Percentiles rank a stretch among this genome's conserved stretches.
These are phyloP conservation scores for Oryzias curvinotus DNA, from an alignment of 2,113 vertebrate species.

Conservation along the genomic window DNA sequence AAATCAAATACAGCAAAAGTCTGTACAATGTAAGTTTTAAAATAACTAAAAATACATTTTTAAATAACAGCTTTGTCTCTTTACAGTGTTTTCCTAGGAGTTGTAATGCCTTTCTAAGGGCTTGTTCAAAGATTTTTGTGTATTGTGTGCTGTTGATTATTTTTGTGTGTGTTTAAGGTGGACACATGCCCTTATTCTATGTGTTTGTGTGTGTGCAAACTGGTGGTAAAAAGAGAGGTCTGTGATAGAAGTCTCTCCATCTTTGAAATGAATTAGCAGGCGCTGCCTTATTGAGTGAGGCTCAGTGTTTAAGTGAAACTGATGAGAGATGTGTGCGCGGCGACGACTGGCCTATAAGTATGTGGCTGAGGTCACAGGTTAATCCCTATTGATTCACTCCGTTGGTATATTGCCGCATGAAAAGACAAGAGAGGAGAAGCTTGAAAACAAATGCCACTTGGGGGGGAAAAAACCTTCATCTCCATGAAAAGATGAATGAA, in stretches of 20 bases:
- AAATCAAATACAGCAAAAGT: not conserved
- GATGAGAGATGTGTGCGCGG: conserved; percentile 81
- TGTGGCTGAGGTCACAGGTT: conserved; percentile 72
- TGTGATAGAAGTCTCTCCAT: conserved; percentile 84
- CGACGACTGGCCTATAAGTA: conserved; percentile 70
- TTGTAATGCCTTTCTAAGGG: too few relatives aligned
- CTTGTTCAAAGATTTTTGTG: too few relatives aligned
- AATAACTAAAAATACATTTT: too few relatives aligned
- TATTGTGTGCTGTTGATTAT: too few relatives aligned
- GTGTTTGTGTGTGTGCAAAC: conserved; percentile 2
- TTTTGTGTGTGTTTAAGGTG: not conserved
- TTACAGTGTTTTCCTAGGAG: too few relatives aligned
- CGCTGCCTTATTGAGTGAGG: conserved; percentile 73
- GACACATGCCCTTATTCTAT: not conserved
- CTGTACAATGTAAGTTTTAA: too few relatives aligned
- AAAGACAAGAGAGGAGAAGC: conserved; percentile 53
- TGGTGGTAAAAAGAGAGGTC: conserved; percentile 20
- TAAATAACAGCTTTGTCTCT: too few relatives aligned
- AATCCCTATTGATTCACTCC: conserved; percentile 75
- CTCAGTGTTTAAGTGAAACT: conserved; percentile 75
- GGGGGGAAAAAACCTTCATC: conserved; percentile 26
- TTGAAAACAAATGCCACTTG: conserved; percentile 17
- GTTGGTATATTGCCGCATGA: conserved; percentile 59
- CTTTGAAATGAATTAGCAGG: conserved; percentile 96
- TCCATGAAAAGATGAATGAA: conserved; percentile 32